Evolutionary conservation across 2,888 invertebrate species (phyloP), one percentile per base, ranked within the genome.

Genomic region (Cylindroiulus punctatus): DNA sequence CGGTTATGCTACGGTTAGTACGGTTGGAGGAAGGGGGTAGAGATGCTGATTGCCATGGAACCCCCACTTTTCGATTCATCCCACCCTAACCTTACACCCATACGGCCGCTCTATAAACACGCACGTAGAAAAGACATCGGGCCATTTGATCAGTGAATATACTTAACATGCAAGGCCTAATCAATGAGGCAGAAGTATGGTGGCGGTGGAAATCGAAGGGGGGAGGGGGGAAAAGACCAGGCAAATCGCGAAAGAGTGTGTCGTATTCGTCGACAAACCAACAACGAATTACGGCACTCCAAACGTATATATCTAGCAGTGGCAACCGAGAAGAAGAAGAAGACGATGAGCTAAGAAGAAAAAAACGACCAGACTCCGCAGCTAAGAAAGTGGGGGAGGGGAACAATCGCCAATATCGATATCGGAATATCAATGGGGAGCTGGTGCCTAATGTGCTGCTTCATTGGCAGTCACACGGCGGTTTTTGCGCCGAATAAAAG

Each of bases 91-190:
- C 76, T 76, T 76, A 26, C 76, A 76, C 76, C 76, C 76, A 76
- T 76, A 76, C 76, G 76, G 14, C 14, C 14, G 14, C 76, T 76
- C 76, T 76, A 30, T 76, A 76, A 30, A 76, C 30, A 76, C 76
- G 30, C 30, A 76, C 76, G 26, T 65, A 76, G 76, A 76, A 76
- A 76, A 76, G 76, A 76, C 76, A 76, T 76, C 76, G 12, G 76
- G 76, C 76, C 76, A 76, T 76, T 76, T 76, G 83, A 83, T 83
- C 83, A 83, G 40, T 83, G 83, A 83, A 83, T 83, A 83, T 83
- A 44, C 83, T 83, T 83, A 83, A 83, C 83, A 83, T 83, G 83
- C 83, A 83, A n/a, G 83, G 83, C 83, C 83, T 83, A 83, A 83
- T 83, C 83, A 83, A 83, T 83, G 83, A 83, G 83, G 83, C 83